Base-by-base conservation (phyloP, 2,888 invertebrate genomes). In the Cacoxenus indagator region DNA sequence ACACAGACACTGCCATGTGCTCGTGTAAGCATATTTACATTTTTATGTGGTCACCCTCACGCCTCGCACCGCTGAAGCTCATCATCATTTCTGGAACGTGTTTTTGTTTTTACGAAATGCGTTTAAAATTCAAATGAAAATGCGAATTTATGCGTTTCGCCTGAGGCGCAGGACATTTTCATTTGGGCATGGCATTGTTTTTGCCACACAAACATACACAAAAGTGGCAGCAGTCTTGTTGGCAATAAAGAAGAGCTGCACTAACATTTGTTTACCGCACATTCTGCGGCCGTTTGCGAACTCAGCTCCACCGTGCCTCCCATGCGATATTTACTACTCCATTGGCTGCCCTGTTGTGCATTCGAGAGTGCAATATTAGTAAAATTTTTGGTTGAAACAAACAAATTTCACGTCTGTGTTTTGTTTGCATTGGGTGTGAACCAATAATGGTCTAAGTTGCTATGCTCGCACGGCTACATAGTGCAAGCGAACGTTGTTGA, bases 41-140 rank as follows among this genome's bases (percentile, higher is more conserved):
- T 11, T 57, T 37, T 37, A 37, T 37, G 37, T 37, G 37, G 37
- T 37, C 14, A 37, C 37, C 37, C 37, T 14, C 37, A 37, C 37
- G 37, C n/a, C n/a, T n/a, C n/a, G n/a, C n/a, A n/a, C n/a, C n/a
- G n/a, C n/a, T 37, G 8, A 37, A 2, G 37, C 37, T 37, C 37
- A 2, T 37, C 37, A 37, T 37, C 43, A 62, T 62, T 24, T 45
- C 14, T 43, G 29, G n/a, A 31, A 3, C 31, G 19, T 37, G 9
- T 31, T 31, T 29, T 27, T 19, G 26, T 37, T 62, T 43, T 62
- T 22, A 37, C 37, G 5, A 75, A 82, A 84, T 81, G 76, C 73
- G 78, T 78, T 83, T 84, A 84, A 84, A 81, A 82, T 82, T 82
- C 84, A 84, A 82, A 82, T 82, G 76, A 73, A 84, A 81, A 78